These are phyloP conservation scores for Eulacestoma nigropectus DNA, from an alignment of 2,113 vertebrate genomes.

Conservation along the genomic window DNA sequence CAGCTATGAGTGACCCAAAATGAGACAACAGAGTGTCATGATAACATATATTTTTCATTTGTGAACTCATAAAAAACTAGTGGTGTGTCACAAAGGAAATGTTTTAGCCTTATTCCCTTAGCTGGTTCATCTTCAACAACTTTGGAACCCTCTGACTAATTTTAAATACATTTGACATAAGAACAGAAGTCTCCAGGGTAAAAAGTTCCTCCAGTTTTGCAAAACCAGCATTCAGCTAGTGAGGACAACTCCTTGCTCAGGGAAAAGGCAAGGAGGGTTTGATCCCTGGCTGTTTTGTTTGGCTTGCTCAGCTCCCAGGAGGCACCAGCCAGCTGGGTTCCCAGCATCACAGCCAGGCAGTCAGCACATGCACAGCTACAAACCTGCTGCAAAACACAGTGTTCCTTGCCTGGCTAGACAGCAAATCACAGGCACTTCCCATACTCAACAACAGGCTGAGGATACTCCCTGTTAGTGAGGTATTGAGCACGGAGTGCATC, in stretches of 20 bases:
- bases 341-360: not conserved
- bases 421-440: not conserved
- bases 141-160: not conserved
- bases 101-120: not conserved
- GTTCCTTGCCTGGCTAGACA: not conserved
- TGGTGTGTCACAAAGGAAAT: not conserved
- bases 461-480: not conserved
- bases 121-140: not conserved
- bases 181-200: not conserved
- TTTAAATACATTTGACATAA: not conserved
- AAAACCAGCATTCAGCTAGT: not conserved
- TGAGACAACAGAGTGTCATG: not conserved
- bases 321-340: not conserved
- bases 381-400: not conserved
- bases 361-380: fast-evolving
- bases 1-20: not conserved
- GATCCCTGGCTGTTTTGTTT: not conserved
- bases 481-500: not conserved
- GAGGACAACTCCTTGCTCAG: not conserved
- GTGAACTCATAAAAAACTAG: not conserved
- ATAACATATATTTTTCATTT: not conserved
- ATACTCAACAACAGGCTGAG: not conserved
- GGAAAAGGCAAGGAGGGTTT: not conserved
- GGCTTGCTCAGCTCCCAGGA: not conserved
- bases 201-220: not conserved